phyloP scores from a whole-genome alignment of 2,888 invertebrate genomes.

The Pemphredon lugubris region DNA sequence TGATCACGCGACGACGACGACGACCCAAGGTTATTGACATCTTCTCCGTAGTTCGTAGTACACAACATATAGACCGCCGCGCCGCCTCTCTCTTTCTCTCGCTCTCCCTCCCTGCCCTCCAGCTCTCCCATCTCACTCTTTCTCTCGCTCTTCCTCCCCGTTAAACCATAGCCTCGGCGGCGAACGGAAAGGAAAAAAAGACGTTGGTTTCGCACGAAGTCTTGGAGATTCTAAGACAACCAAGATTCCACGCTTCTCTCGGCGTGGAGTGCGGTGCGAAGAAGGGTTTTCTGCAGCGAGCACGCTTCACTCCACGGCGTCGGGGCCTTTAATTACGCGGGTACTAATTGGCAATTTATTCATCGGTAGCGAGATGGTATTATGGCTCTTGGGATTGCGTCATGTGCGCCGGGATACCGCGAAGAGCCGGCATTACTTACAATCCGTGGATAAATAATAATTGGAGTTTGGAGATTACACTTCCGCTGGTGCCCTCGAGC shows the following conservation, averaged over 20 bases:
- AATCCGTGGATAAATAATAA: background rate
- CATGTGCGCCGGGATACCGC: background rate
- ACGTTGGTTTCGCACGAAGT: conserved; percentile 17
- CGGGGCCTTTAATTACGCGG: conserved; percentile 42
- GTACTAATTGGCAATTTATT: conserved; percentile 55
- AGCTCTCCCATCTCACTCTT: too few relatives aligned
- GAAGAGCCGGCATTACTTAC: background rate
- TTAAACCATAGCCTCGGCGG: conserved; percentile 1
- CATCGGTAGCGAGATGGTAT: conserved; percentile 30
- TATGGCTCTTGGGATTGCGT: conserved; percentile 7
- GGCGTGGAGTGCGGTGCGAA: background rate
- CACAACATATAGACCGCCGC: background rate
- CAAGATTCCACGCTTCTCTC: conserved; percentile 20
- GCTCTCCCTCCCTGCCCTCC: background rate
- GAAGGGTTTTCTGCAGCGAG: conserved; percentile 17
- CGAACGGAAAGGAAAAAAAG: conserved; percentile 1
- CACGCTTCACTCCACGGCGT: conserved; percentile 13
- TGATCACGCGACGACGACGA: conserved; percentile 73
- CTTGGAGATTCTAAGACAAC: conserved; percentile 8
- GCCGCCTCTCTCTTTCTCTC: background rate
- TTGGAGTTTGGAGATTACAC: background rate
- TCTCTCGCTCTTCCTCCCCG: background rate
- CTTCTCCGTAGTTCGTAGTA: conserved; percentile 25
- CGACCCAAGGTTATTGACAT: conserved; percentile 75
- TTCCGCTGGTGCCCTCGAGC: background rate